Base-by-base conservation (phyloP, 1,140 invertebrate species). In the Apolygus lucorum region DNA sequence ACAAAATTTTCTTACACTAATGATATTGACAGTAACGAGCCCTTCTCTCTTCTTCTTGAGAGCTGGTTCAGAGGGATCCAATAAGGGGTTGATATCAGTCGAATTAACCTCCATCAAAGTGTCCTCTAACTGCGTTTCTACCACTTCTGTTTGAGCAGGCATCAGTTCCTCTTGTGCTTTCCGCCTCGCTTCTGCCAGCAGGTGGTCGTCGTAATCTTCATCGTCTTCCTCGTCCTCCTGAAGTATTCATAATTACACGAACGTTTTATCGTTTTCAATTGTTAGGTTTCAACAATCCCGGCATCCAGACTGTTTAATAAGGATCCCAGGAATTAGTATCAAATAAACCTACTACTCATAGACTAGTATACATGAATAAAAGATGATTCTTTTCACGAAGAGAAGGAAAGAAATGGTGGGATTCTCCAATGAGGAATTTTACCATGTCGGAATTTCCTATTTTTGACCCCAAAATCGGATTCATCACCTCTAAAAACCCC, bases 1-100 rank as follows among this genome's bases (percentile, higher is more conserved):
- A n/a, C n/a, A n/a, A n/a, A n/a, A n/a, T n/a, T n/a, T 42, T 84
- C 83, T 84, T 79, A 88, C 86, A 78, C 87, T 89, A 70, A 90
- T 89, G 34, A 86, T 83, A 68, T 85, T 80, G 73, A 88, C 84
- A 71, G 87, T 85, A 11, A 88, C 87, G 21, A 90, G 78, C 2
- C 84, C 85, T 21, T 82, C 79, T 34, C 83, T 77, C 72, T 81
- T 78, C 72, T 75, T 76, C 64, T 74, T 73, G 68, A 68, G 26
- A 25, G 52, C 71, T 24, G 71, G 71, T 52, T 67, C 66, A n/a
- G 65, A 42, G 26, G 54, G 29, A 29, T 67, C 52, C 49, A 27
- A 34, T 2, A 27, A 28, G 27, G 34, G 65, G 42, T 42, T 28
- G 25, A 52, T 65, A 25, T 26, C 34, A 1, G 49, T 25, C 27